Base-by-base conservation (phyloP, 2,113 vertebrate species). In the Sebastes fasciatus region DNA sequence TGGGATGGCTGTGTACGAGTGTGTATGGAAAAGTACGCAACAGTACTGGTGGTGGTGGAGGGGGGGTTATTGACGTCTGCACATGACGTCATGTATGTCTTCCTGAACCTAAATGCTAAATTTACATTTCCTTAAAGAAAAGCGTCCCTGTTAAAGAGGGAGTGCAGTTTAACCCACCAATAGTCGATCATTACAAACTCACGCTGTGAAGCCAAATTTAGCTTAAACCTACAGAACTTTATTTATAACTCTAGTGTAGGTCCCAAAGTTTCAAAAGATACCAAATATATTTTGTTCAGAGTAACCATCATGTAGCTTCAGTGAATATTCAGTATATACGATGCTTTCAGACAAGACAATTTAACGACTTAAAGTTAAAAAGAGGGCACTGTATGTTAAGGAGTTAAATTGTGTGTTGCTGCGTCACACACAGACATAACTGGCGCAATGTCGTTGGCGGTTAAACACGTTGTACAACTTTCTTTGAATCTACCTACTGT, bases 21-120 rank as follows among this genome's bases (percentile, higher is more conserved):
- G 51, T 70, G 49, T 61, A 11, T 79, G 64, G 57, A 64, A 65
- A 76, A 60, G 12, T 55, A 21, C 64, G 7, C 21, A 76, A 64
- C 21, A 42, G 8, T n/a, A n/a, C n/a, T n/a, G n/a, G 57, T 60
- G 54, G 63, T n/a, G 52, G 16, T 57, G n/a, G n/a, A n/a, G 23
- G 34, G 17, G 43, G 16, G n/a, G n/a, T 9, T 54, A 52, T 13
- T 73, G 4, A 72, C 2, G 4, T 61, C 23, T 26, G 6, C 45
- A 16, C 2, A 26, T 77, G 68, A 91, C 26, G 13, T 80, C 78
- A 86, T 17, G 45, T 46, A 7, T 67, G 0, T n/a, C 51, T 66
- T 74, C 45, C 78, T 84, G 68, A 62, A 75, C n/a, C n/a, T 81
- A n/a, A n/a, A n/a, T n/a, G n/a, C n/a, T n/a, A n/a, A n/a, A n/a